A percentile compares a stretch with the other conserved stretches of the same genome.
Evolutionary conservation across 2,888 invertebrate species (phyloP).

Genomic region (Mythimna ferrago): DNA sequence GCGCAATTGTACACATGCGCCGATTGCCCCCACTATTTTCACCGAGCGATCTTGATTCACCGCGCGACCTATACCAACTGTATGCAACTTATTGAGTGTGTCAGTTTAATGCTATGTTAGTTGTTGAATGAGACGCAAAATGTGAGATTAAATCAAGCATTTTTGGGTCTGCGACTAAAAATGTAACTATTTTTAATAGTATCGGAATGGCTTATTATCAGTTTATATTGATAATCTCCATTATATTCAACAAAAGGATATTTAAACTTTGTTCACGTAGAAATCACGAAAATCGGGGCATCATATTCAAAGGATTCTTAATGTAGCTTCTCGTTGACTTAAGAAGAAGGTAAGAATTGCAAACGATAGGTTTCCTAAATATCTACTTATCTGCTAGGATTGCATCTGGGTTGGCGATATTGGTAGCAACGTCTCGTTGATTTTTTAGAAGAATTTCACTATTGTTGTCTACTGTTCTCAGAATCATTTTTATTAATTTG

Average conservation of each 20-base stretch:
- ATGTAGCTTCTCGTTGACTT: neutral
- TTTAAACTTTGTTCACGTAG: neutral
- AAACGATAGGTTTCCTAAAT: no score
- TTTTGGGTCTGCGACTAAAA: neutral
- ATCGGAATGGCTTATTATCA: neutral
- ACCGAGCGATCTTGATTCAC: no score
- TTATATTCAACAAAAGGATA: neutral
- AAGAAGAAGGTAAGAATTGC: neutral
- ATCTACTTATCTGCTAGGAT: neutral
- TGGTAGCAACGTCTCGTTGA: no score
- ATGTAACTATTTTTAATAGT: neutral
- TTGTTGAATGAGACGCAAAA: constrained; percentile 11
- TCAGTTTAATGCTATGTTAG: constrained; percentile 3
- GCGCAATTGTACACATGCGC: no score
- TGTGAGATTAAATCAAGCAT: neutral
- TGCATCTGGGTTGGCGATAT: no score
- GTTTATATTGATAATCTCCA: no score
- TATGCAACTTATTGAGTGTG: constrained; percentile 37
- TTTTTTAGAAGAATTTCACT: no score
- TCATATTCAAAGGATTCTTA: neutral
- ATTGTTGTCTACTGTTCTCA: neutral
- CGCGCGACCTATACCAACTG: no score
- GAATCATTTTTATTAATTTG: neutral
- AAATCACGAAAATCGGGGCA: neutral
- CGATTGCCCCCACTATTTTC: no score